Percentiles rank a stretch among this genome's conserved stretches.
Evolutionary conservation across 2,888 invertebrate species (phyloP).

Genomic region (Drosophila monieri): DNA sequence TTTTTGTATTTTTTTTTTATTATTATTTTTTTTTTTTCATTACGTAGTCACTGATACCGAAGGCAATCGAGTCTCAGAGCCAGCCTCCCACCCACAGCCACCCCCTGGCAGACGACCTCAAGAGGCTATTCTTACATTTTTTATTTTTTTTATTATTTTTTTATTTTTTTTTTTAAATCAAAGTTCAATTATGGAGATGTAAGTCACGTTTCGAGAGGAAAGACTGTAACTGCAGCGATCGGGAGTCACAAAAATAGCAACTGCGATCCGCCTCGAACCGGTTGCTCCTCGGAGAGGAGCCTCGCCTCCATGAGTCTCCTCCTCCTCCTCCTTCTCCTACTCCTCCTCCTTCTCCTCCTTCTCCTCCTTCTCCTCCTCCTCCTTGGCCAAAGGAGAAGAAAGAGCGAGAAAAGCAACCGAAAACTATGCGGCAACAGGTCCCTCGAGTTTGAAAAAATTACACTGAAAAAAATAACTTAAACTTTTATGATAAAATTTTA

Average conservation of each 20-base stretch:
- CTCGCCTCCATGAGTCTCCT: not conserved
- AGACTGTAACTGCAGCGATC: conserved; percentile 21
- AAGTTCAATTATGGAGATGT: no score
- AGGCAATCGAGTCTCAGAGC: conserved; percentile 62
- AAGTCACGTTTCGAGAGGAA: conserved; percentile 1
- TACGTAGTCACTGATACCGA: conserved; percentile 57
- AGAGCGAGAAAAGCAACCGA: conserved; percentile 38
- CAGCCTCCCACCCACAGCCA: conserved; percentile 21
- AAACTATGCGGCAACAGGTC: conserved; percentile 72
- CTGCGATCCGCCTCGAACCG: conserved; percentile 51
- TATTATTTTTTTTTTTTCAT: conserved; percentile 31
- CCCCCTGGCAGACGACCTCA: not conserved
- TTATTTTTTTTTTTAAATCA: no score
- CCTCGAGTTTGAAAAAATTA: conserved; percentile 15
- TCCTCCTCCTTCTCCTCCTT: no score
- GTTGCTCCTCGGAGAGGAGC: conserved; percentile 57
- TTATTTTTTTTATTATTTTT: no score
- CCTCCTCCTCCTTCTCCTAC: no score
- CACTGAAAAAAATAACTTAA: conserved; percentile 7
- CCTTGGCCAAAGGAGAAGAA: conserved; percentile 45
- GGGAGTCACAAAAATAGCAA: conserved; percentile 60
- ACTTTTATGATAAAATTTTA: no score
- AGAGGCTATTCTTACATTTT: not conserved
- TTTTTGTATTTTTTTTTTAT: conserved; percentile 33
- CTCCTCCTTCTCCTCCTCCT: no score